phyloP scores from a whole-genome alignment of 2,113 vertebrate species.

The Rhinolophus ferrumequinum region DNA sequence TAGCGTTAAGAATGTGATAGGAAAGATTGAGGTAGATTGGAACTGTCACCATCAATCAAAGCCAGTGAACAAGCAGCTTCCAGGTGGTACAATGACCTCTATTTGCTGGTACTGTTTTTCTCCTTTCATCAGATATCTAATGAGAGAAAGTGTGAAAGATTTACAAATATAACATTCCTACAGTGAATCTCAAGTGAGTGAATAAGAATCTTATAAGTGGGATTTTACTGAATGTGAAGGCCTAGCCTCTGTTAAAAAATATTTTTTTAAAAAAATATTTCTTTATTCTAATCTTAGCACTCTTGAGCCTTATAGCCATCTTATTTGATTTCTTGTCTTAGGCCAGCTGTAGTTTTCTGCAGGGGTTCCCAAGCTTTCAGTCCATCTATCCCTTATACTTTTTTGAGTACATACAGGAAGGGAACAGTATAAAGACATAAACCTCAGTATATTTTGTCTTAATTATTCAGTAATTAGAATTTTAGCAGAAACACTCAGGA shows the following conservation, averaged over 20 bases:
- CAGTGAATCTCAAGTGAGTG: not conserved
- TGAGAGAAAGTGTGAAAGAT: not conserved
- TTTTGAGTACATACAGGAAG: not conserved
- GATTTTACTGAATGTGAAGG: not conserved
- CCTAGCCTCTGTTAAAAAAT: not conserved
- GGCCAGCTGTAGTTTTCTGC: too few species aligned
- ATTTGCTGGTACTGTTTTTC: not conserved
- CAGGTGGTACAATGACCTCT: not conserved
- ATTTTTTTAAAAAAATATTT: not conserved
- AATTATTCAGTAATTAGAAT: constrained; percentile 7
- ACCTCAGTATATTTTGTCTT: not conserved
- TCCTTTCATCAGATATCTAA: not conserved
- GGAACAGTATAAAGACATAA: not conserved
- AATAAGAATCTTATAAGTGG: not conserved
- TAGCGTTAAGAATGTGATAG: not conserved
- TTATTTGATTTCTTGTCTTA: not conserved
- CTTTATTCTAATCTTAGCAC: not conserved
- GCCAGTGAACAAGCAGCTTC: not conserved
- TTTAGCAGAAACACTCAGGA: not conserved
- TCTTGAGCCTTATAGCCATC: not conserved
- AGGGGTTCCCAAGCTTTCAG: not conserved
- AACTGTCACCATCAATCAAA: not conserved
- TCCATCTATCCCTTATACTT: not conserved
- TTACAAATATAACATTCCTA: not conserved
- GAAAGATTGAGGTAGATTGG: not conserved